Evolutionary conservation across 2,888 invertebrate genomes (phyloP), one percentile per base, ranked within the genome.

Genomic region (Heliconius hortense): DNA sequence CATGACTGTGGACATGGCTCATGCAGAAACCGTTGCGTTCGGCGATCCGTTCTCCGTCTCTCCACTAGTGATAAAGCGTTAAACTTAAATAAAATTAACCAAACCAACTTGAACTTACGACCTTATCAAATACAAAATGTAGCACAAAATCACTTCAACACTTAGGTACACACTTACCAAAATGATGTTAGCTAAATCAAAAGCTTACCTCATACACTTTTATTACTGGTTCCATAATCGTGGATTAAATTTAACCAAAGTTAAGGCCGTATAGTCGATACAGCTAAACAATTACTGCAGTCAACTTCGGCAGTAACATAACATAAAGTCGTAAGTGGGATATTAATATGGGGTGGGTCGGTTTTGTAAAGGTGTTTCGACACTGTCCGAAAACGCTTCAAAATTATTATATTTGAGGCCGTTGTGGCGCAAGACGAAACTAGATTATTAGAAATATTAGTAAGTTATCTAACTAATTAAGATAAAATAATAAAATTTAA

Each of bases 281-380:
- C 86, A 89, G 84, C 90, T 88, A 90, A 92, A 92, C 92, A 92
- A 92, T 92, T 91, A 92, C 89, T 84, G 85, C 82, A 85, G 83
- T 84, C 84, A 84, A 82, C 81, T 85, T 82, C 77, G 84, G 82
- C 83, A 78, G 82, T 84, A 84, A 86, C 87, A 89, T 89, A 88
- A 88, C 87, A 89, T 89, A 87, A 89, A 86, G 86, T 86, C 84
- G 87, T 91, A 90, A 91, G 91, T 89, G 90, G 86, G 81, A 82
- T 87, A 87, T 89, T 88, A 89, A 83, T 81, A 83, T 78, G 80
- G 79, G 77, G 76, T 79, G 81, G 80, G 79, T 81, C 77, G 82
- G 81, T 79, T 71, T 77, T 60, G 67, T 59, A 73, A 78, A 68
- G 74, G 76, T 11, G 53, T 21, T 64, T 56, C 67, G 76, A 82